Evolutionary conservation across 2,797 vertebrate genomes (phyloP), one percentile per base, ranked within the genome.

Genomic region (Channallabes apus): DNA sequence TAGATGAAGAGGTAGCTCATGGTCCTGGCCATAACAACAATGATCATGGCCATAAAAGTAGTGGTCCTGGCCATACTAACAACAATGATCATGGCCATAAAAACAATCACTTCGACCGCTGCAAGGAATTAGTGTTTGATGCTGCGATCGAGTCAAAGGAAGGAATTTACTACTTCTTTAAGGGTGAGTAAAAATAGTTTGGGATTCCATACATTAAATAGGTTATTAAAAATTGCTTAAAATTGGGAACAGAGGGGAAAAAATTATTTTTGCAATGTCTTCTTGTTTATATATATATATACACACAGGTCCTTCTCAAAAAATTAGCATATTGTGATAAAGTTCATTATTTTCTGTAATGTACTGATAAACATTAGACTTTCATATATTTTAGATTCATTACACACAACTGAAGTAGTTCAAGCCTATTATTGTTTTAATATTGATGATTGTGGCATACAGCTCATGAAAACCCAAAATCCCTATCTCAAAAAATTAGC

Each of bases 111-210:
- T 80, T 76, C 82, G 90, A 92, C 46, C 92, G 89, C 71, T 96
- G 95, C 24, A 87, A 84, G 0, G 94, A 93, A 11, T 90, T 90
- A 24, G 91, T 90, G 81, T 93, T 94, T 85, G 94, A 95, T 4
- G 94, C 94, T 2, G 80, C 91, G n/a, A 90, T 94, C 2, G 73
- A 94, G 79, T 92, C 92, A 41, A 92, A 93, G 17, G 81, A 86
- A 0, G 94, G 94, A 56, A 78, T 88, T 83, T 92, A 93, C 88
- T 89, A 93, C 75, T 94, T 93, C 90, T 95, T 95, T 73, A 93
- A 93, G 92, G 95, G 95, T 96, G 88, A 85, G 85, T 79, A 54
- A 41, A 54, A 61, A 35, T 14, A 38, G 14, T 77, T 38, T 20
- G 20, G n/a, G 8, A 56, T 56, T 27, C 17, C 5, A 20, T 9